A percentile compares a stretch with the other conserved stretches of the same genome.
phyloP scores from a whole-genome alignment of 2,888 invertebrate species.

The Mantis religiosa region DNA sequence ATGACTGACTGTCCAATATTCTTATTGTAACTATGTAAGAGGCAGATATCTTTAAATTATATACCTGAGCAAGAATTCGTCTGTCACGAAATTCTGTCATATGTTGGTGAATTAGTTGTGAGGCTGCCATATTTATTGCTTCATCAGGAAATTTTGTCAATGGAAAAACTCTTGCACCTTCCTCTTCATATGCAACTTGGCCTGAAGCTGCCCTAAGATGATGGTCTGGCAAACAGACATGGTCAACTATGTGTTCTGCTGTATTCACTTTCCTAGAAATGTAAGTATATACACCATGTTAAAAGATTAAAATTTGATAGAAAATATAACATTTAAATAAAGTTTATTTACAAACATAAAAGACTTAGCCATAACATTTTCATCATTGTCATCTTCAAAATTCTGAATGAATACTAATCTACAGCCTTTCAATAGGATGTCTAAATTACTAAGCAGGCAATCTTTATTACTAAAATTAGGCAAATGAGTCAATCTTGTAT shows the following conservation, averaged over 20 bases:
- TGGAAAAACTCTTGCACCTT: constrained; percentile 45
- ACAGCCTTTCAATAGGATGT: too few relatives aligned
- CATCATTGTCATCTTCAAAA: too few relatives aligned
- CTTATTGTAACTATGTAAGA: too few relatives aligned
- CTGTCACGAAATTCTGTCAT: constrained; percentile 42
- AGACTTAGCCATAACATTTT: too few relatives aligned
- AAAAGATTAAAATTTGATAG: too few relatives aligned
- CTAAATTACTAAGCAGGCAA: too few relatives aligned
- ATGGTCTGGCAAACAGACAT: constrained; percentile 44
- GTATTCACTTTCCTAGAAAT: constrained; percentile 46
- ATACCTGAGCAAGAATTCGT: constrained; percentile 48
- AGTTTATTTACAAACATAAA: too few relatives aligned
- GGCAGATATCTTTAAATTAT: not conserved
- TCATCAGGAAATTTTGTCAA: constrained; percentile 47
- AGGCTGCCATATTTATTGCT: constrained; percentile 48
- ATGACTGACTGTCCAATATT: too few relatives aligned
- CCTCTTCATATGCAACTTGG: constrained; percentile 49
- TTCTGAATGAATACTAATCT: too few relatives aligned
- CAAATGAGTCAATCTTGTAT: too few relatives aligned
- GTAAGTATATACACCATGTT: not conserved
- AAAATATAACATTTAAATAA: too few relatives aligned
- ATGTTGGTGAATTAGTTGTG: constrained; percentile 46
- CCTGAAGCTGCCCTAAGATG: constrained; percentile 46
- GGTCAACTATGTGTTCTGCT: constrained; percentile 46
- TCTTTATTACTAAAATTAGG: too few relatives aligned